Base-by-base conservation (phyloP, 2,888 invertebrate species). In the Cataglyphis albicans region DNA sequence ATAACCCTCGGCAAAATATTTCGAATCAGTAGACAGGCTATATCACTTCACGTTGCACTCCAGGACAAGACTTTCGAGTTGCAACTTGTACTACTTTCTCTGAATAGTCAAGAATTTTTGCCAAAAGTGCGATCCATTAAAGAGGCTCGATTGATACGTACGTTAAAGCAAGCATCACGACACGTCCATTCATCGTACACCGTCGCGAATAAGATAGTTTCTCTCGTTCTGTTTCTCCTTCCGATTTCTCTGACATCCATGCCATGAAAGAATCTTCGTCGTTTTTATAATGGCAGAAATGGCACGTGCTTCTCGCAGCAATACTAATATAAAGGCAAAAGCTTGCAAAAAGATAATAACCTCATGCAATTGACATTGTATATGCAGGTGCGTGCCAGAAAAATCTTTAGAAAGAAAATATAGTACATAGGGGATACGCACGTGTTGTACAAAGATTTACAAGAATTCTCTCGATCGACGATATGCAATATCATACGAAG, bases 71-170 rank as follows among this genome's bases (percentile, higher is more conserved):
- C 44, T 68, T 78, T 59, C 70, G 29, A 80, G 18, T 55, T 41
- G 2, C 21, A 57, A 65, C 41, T 48, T 48, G 78, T 70, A 70
- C 78, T 68, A 61, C 59, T 80, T 80, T 80, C 78, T 59, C 44
- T 44, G 12, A 15, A 35, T 80, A 44, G 32, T 59, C 55, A n/a
- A 32, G 44, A 10, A 55, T 48, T 61, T 52, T 61, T 25, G 32
- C 35, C 68, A 59, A 68, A 61, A 59, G n/a, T 15, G 4, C 21
- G 7, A n/a, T n/a, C 29, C 57, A 35, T 68, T 78, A 78, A n/a
- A 59, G 18, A 38, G 12, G 21, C 10, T 9, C 7, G 21, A 7
- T 35, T 25, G 15, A 35, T 63, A 35, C 9, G 9, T n/a, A 9
- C 12, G 25, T 9, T 12, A 6, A 74, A 21, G 32, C 29, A 10